Conservation (phyloP, 2,113 vertebrate genomes). For the Romanogobio albipinnatus region DNA sequence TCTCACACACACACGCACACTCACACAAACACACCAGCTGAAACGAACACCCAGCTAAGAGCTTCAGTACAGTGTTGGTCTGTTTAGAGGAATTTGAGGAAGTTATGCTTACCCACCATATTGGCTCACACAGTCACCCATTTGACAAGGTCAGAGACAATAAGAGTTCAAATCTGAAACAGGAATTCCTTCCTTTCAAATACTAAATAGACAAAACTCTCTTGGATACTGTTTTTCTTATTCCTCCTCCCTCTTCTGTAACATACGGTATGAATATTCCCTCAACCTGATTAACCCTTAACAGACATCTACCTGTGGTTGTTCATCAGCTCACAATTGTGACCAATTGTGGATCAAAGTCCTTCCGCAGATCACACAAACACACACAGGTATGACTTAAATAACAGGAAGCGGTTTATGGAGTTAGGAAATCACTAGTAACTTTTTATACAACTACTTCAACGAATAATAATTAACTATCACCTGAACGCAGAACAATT, state of each 20-base stretch:
- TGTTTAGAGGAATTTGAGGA: constrained; percentile 21
- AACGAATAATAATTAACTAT: not conserved
- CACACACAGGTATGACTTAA: not conserved
- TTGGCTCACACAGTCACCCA: constrained; percentile 94
- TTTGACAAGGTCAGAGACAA: constrained; percentile 69
- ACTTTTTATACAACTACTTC: not conserved
- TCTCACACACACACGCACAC: constrained; percentile 2
- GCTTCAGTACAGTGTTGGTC: constrained; percentile 23
- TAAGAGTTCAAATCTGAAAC: not conserved
- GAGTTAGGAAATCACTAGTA: not conserved
- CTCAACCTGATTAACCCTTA: constrained; percentile 53
- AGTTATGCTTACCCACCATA: constrained; percentile 85
- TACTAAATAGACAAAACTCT: constrained; percentile 3
- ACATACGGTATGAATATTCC: constrained; percentile 9
- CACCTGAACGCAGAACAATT: too few relatives aligned
- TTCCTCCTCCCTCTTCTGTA: constrained; percentile 15
- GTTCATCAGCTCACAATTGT: constrained; percentile 2
- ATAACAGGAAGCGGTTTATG: not conserved
- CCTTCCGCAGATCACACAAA: not conserved
- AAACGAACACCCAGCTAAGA: constrained; percentile 28
- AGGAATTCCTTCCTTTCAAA: not conserved
- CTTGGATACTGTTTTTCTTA: not conserved
- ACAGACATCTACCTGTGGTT: constrained; percentile 29
- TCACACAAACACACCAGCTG: not conserved
- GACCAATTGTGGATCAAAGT: constrained; percentile 34